Evolutionary conservation across 2,888 invertebrate genomes (phyloP), one percentile per base, ranked within the genome.

Genomic region (Tinea pellionella): DNA sequence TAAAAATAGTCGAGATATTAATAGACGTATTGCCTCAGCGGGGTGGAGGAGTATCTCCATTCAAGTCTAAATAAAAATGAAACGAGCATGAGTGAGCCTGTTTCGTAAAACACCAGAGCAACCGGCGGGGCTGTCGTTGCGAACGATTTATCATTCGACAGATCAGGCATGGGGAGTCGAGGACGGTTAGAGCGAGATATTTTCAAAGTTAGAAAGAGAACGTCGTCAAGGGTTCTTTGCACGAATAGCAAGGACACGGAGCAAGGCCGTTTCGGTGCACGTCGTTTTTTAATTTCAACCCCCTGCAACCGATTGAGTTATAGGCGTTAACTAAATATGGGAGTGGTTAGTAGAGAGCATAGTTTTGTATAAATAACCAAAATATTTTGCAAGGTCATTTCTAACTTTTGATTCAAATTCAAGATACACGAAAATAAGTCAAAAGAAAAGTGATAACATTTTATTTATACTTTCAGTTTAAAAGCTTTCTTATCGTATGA

Each of bases 171-270:
- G 73, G 71, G 74, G 76, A 71, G 71, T 68, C 66, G 67, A 64
- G 69, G 67, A 66, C 65, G 66, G 65, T 67, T 63, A 64, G 68
- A 71, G 67, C 59, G 69, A 63, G 76, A 78, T 64, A 67, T 66
- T 64, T 62, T 63, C 64, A 69, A 63, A 56, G 73, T 64, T 67
- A 42, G 74, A 78, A 64, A 67, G 75, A 73, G 78, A 74, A 60
- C 69, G 63, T 43, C 58, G 64, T 60, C 64, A 62, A 72, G 69
- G 72, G 72, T 70, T 71, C 71, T 71, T 71, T 70, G 70, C 69
- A 70, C 73, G 73, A 65, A 66, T 65, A 67, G 75, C 84, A 86
- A 85, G 85, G 85, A 80, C 85, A 82, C 66, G 61, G 67, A 64
- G 77, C 85, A 86, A 85, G 86, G 86, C 72, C 84, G 77, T 70